Evolutionary conservation across 1,140 invertebrate genomes (phyloP), one percentile per base, ranked within the genome.

Genomic region (Drosophila arawakana): DNA sequence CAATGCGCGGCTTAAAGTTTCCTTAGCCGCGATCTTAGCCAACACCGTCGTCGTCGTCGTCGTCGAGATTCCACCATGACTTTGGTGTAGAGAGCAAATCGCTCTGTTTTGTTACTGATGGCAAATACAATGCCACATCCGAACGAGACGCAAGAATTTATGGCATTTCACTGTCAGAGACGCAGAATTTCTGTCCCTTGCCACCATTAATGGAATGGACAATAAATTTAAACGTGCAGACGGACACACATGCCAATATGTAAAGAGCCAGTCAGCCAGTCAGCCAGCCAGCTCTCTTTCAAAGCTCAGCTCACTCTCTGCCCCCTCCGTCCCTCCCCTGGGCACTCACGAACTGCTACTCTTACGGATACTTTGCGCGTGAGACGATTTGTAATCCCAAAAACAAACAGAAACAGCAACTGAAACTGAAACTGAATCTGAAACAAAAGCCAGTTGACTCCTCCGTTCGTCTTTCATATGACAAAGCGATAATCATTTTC

Each of bases 121-220:
- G 81, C 81, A 81, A 81, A 83, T 80, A 85, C 80, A 88, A 85
- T 80, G 84, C 72, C 80, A 83, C 80, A 77, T 63, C 76, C 61
- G 76, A 83, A 88, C 80, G 80, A 81, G 82, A 86, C 83, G 81
- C 83, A 86, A 89, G 80, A 86, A 86, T 86, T 86, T 89, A 86
- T 89, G 85, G 83, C 84, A 88, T 88, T 89, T 88, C 84, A 89
- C 85, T 88, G 88, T 89, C 83, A 89, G 88, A 88, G 80, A 82
- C 77, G 88, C 83, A 84, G 73, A 88, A 88, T 89, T 88, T 55
- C 80, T 88, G 82, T 88, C 82, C 82, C 82, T 86, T 86, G 83
- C 83, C 83, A 86, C 83, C 83, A 86, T 89, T 86, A 86, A 86
- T 83, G 83, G 83, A 86, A 88, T 86, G 83, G 80, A 86, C 83